Percentiles rank a stretch among this genome's conserved stretches.
Evolutionary conservation across 2,888 invertebrate species (phyloP).

Genomic region (Macrosoma leucophasiata): DNA sequence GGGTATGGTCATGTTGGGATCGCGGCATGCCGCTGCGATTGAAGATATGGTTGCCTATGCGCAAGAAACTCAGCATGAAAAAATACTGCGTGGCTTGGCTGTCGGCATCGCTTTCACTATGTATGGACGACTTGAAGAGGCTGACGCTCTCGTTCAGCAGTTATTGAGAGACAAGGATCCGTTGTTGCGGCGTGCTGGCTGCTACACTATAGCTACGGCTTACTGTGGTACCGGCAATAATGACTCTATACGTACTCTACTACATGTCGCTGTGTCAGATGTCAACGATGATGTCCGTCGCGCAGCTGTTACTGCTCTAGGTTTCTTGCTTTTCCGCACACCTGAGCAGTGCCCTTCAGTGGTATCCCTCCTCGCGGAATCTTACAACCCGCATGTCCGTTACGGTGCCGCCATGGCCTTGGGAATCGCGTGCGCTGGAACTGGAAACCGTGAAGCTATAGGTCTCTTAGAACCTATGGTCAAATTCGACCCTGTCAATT

Average conservation of each 20-base stretch:
- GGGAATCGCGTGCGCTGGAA: slow-evolving; percentile 99
- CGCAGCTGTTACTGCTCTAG: slow-evolving; percentile 98
- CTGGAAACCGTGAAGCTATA: slow-evolving; percentile 97
- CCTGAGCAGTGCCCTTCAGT: slow-evolving; percentile 98
- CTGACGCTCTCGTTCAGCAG: slow-evolving; percentile 93
- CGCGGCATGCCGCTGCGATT: slow-evolving; percentile 90
- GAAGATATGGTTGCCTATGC: slow-evolving; percentile 97
- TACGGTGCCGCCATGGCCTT: slow-evolving; percentile 99
- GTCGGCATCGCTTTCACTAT: slow-evolving; percentile 97
- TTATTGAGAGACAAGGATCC: slow-evolving; percentile 96
- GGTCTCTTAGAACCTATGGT: slow-evolving; percentile 97
- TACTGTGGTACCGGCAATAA: slow-evolving; percentile 99
- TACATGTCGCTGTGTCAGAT: slow-evolving; percentile 98
- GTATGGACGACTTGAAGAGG: slow-evolving; percentile 98
- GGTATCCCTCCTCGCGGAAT: slow-evolving; percentile 96
- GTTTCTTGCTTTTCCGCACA: slow-evolving; percentile 96
- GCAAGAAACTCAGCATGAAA: slow-evolving; percentile 98
- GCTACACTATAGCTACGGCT: slow-evolving; percentile 98
- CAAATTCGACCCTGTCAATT: slow-evolving; percentile 98
- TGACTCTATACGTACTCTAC: slow-evolving; percentile 93
- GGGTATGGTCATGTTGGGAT: slow-evolving; percentile 99
- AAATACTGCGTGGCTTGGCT: slow-evolving; percentile 96
- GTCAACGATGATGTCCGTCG: slow-evolving; percentile 99
- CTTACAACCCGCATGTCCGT: slow-evolving; percentile 99
- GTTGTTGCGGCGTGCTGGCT: slow-evolving; percentile 94